Evolutionary conservation across 2,888 invertebrate genomes (phyloP).

Genomic region (Athalia cordata): DNA sequence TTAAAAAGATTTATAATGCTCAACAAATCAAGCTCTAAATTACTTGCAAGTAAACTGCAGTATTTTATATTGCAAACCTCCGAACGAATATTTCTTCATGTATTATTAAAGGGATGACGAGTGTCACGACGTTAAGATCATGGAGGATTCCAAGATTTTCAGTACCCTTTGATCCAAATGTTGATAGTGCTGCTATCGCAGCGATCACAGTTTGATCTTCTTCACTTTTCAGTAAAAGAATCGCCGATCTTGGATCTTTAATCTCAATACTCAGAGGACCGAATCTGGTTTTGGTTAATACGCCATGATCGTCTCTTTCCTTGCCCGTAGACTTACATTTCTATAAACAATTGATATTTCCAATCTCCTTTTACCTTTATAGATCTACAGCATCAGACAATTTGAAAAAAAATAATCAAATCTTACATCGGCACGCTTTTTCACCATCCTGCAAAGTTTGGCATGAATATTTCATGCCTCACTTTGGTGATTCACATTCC

Average conservation of each 20-base stretch:
- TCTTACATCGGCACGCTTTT: constrained; percentile 28
- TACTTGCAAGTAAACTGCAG: constrained; percentile 49
- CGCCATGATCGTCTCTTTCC: constrained; percentile 54
- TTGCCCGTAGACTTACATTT: constrained; percentile 56
- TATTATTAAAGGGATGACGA: constrained; percentile 58
- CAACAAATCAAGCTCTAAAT: constrained; percentile 68
- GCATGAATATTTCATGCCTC: neutral
- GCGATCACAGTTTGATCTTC: constrained; percentile 71
- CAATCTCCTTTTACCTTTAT: too few species aligned
- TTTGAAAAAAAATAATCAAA: neutral
- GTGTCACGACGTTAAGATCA: constrained; percentile 60
- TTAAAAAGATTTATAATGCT: constrained; percentile 66
- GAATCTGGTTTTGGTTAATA: constrained; percentile 54
- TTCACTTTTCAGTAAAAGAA: constrained; percentile 62
- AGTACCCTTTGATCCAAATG: constrained; percentile 72
- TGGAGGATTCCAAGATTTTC: constrained; percentile 61
- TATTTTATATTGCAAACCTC: constrained; percentile 56
- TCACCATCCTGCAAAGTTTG: constrained; percentile 19
- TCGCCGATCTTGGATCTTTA: constrained; percentile 61
- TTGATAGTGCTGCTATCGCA: constrained; percentile 73
- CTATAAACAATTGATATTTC: constrained; percentile 42
- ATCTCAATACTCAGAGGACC: constrained; percentile 60
- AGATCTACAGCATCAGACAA: neutral
- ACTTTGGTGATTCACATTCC: neutral
- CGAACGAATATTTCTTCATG: constrained; percentile 65